Base-by-base conservation (phyloP, 2,797 vertebrate genomes). In the Steatocranus sp. region DNA sequence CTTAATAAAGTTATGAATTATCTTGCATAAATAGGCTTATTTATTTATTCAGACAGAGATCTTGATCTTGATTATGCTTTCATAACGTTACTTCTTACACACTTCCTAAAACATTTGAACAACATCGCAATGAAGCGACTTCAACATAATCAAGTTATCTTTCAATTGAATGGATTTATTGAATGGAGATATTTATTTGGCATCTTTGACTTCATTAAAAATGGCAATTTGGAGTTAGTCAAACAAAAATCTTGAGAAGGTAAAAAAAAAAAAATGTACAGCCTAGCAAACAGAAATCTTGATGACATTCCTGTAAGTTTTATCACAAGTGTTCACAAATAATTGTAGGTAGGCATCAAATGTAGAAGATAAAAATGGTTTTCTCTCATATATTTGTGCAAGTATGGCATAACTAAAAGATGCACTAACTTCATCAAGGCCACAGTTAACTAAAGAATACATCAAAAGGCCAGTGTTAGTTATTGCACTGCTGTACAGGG, bases 381-480 rank as follows among this genome's bases (percentile, higher is more conserved):
- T 34, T 17, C 15, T 11, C 17, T 15, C 3, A 34, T 58, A 25
- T 61, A 74, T 80, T 23, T 56, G 17, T 75, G 46, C 17, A 51
- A 54, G 43, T 30, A 43, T 23, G 51, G 48, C 11, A 73, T 2
- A 80, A 54, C 76, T 48, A 10, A 70, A 75, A 76, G 32, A 38
- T 30, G 50, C 66, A 83, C 74, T 53, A 68, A 56, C 82, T 86
- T 86, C 76, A 23, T 66, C 17, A 43, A 83, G n/a, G 10, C 20
- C 74, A 76, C 50, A 78, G 51, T 83, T 80, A 76, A 76, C 14
- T 18, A 66, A 30, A 6, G 38, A 43, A 20, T 18, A 27, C 38
- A 83, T 90, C 36, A 83, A 84, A 87, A 91, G 41, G 30, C 79
- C 8, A 8, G 1, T 27, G 38, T 81, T 53, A 53, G 11, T 30